A percentile compares a stretch with the other conserved stretches of the same genome.
Evolutionary conservation across 92 coral and sea anemone species (phyloP).

Genomic region (Palythoa grandiflora): DNA sequence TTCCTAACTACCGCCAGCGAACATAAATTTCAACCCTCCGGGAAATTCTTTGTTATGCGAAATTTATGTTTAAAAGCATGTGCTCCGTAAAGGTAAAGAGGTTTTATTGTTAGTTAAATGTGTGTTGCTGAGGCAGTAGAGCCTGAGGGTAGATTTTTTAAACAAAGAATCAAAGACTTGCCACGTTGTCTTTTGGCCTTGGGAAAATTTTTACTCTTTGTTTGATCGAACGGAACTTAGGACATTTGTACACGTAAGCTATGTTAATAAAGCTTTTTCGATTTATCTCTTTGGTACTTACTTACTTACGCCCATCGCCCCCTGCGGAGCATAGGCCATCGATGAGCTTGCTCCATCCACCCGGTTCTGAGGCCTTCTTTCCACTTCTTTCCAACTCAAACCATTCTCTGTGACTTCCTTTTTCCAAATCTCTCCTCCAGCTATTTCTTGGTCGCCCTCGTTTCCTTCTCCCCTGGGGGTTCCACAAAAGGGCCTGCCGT

Average conservation of each 20-base stretch:
- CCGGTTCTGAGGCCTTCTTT: too few species aligned
- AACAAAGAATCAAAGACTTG: constrained; percentile 14
- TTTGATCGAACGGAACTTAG: background rate
- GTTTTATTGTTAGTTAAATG: background rate
- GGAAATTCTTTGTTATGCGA: constrained; percentile 34
- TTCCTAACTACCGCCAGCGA: constrained; percentile 8
- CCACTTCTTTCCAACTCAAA: too few species aligned
- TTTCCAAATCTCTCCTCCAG: too few species aligned
- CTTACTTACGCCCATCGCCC: too few species aligned
- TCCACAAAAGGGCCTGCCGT: too few species aligned
- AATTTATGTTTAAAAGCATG: constrained; percentile 30
- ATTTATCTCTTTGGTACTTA: constrained; percentile 27
- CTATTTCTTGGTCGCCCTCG: too few species aligned
- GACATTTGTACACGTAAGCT: constrained; percentile 2
- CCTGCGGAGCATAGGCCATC: too few species aligned
- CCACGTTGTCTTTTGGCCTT: too few species aligned
- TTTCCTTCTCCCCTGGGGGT: too few species aligned
- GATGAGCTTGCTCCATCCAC: too few species aligned
- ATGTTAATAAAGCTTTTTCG: constrained; percentile 8
- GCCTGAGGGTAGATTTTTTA: constrained; percentile 21
- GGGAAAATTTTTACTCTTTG: background rate
- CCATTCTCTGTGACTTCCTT: too few species aligned
- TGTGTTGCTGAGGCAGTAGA: constrained; percentile 39
- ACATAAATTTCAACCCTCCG: constrained; percentile 35
- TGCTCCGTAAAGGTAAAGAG: constrained; percentile 17